Base-by-base conservation (phyloP, 2,888 invertebrate species). In the Scrobipalpa costella region DNA sequence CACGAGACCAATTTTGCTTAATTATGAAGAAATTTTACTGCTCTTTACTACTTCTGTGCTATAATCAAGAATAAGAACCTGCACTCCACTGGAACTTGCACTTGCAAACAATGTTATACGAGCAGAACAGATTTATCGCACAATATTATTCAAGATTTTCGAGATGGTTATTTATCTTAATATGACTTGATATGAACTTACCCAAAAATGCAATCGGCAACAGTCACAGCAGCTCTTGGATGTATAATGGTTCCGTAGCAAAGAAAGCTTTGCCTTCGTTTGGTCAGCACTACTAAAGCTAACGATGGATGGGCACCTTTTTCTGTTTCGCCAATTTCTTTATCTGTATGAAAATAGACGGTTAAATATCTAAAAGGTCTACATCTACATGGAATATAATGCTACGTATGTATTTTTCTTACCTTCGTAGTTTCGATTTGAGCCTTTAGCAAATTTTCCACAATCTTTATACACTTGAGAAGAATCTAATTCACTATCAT, bases 191-290 rank as follows among this genome's bases (percentile, higher is more conserved):
- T 36, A 13, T 13, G 40, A 40, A 15, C 69, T 64, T 74, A 89
- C 90, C 85, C 85, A 63, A 83, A 69, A 50, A 88, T 84, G 68
- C 90, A 90, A 60, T 84, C 85, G 0, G 84, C 90, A 9, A 85
- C 76, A 1, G 87, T 87, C 7, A 90, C 66, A 0, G 88, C 89
- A 2, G 85, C 88, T 33, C 83, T 79, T 0, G 88, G 83, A 67
- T 90, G 89, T 1, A 91, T 73, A 1, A 91, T 75, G 0, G 90
- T 86, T 0, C 85, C 87, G 64, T 90, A 90, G 63, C 90, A 91
- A 1, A 88, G 71, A 13, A 88, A 77, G 49, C 75, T 79, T 50
- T 83, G 81, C n/a, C 74, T 80, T 44, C 74, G 78, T 59, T 73
- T 81, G 0, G 84, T 81, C 1, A 80, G 76, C 7, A 86, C 84